Conservation (phyloP, 2,888 invertebrate species). For the Gisinianus flammeolus region DNA sequence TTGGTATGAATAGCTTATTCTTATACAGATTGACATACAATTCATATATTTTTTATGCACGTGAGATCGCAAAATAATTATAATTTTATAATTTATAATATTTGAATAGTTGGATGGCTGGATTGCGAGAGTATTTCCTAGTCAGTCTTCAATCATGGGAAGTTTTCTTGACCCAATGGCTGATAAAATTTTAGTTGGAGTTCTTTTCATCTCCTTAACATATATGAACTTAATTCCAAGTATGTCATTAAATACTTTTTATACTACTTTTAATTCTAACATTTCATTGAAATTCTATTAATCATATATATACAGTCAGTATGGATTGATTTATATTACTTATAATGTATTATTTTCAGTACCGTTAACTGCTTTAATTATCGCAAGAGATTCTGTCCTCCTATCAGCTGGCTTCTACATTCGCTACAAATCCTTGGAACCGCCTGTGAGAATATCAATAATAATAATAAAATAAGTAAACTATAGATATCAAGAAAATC, state of each 20-base stretch:
- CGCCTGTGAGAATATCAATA: conserved; percentile 72
- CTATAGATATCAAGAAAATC: background rate
- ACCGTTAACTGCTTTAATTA: conserved; percentile 78
- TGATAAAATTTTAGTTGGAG: conserved; percentile 83
- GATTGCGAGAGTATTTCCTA: conserved; percentile 90
- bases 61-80: background rate
- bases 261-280: too few species aligned
- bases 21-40: background rate
- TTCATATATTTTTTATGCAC: background rate
- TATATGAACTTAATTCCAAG: conserved; percentile 83
- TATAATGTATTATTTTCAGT: conserved; percentile 61
- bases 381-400: conserved; percentile 81
- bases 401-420: conserved; percentile 87
- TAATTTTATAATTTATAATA: conserved; percentile 64
- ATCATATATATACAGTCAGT: too few species aligned
- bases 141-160: conserved; percentile 90
- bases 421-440: conserved; percentile 85
- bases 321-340: background rate
- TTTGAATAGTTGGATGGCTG: conserved; percentile 88
- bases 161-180: conserved; percentile 96
- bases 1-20: conserved; percentile 68
- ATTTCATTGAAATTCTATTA: too few species aligned
- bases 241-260: conserved; percentile 59
- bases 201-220: conserved; percentile 72
- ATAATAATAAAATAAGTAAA: background rate